Conservation (phyloP, 2,113 vertebrate genomes). For the Propithecus coquereli region DNA sequence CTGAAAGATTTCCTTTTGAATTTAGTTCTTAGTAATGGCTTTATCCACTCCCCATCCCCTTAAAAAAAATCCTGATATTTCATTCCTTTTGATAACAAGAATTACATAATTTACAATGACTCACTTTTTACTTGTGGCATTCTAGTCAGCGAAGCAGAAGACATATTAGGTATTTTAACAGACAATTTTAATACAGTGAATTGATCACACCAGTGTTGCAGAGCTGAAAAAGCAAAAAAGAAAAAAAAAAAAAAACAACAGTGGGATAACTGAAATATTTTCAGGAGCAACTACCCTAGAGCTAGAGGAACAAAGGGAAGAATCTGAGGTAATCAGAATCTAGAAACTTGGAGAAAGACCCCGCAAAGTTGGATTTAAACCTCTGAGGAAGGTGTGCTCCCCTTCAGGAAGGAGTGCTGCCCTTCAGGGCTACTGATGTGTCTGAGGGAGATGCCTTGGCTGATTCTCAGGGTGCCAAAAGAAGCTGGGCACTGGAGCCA, state of each 20-base stretch:
- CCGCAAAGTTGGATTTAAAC: not conserved
- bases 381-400: not conserved
- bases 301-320: not conserved
- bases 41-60: not conserved
- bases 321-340: not conserved
- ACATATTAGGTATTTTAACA: not conserved
- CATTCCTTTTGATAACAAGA: not conserved
- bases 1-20: not conserved
- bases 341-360: not conserved
- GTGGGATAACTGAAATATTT: not conserved
- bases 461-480: not conserved
- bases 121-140: not conserved
- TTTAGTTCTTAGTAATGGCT: not conserved
- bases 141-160: not conserved
- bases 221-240: not conserved
- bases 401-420: not conserved
- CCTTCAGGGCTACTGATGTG: too few species aligned
- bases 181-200: not conserved
- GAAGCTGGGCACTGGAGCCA: not conserved
- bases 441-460: too few species aligned
- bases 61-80: too few species aligned
- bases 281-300: not conserved
- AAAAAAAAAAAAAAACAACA: not conserved
- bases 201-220: not conserved
- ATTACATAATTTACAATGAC: not conserved